Evolutionary conservation across 2,888 invertebrate species (phyloP).

Genomic region (Hydropsyche betteni): DNA sequence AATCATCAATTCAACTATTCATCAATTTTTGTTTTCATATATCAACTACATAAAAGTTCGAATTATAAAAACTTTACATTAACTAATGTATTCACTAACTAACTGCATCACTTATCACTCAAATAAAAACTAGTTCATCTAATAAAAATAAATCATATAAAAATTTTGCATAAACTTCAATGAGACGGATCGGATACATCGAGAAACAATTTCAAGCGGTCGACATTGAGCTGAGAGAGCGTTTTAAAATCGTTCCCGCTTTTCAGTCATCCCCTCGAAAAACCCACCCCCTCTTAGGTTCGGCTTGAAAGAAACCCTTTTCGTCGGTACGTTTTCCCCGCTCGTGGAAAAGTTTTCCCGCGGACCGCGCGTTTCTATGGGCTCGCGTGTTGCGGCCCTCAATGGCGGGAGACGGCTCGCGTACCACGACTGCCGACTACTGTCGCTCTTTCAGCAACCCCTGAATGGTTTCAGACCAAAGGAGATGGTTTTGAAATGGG

Average conservation of each 20-base stretch:
- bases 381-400: constrained; percentile 24
- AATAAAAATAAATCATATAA: too few relatives aligned
- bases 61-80: too few relatives aligned
- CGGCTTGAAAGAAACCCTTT: constrained; percentile 28
- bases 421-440: neutral
- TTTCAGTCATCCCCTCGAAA: neutral
- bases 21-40: too few relatives aligned
- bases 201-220: too few relatives aligned
- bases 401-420: neutral
- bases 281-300: neutral
- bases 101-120: too few relatives aligned
- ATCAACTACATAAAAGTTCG: too few relatives aligned
- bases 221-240: neutral
- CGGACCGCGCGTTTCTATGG: constrained; percentile 17
- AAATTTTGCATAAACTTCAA: too few relatives aligned
- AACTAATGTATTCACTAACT: too few relatives aligned
- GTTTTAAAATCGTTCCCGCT: constrained; percentile 21
- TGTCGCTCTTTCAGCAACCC: constrained; percentile 40
- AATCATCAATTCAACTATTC: too few relatives aligned
- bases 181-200: too few relatives aligned
- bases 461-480: constrained; percentile 47
- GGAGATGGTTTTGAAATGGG: constrained; percentile 48
- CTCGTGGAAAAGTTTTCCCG: constrained; percentile 32
- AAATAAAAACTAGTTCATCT: too few relatives aligned
- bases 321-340: constrained; percentile 4